Base-by-base conservation (phyloP, 2,797 vertebrate species). In the Psittacula derbiana region DNA sequence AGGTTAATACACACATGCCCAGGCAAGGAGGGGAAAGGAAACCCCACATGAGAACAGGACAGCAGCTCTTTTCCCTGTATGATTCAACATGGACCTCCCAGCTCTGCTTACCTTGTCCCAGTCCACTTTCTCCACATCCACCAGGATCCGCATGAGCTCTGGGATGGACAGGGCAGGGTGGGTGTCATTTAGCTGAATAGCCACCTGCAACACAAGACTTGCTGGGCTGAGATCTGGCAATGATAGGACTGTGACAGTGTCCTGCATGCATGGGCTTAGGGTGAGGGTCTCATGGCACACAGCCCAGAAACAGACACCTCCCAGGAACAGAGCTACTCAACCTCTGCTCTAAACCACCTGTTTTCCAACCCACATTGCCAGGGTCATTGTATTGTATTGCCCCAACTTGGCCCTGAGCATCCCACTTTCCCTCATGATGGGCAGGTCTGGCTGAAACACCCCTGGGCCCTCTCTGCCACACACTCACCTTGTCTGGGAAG, bases 161-260 rank as follows among this genome's bases (percentile, higher is more conserved):
- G 99, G 99, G 95, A 99, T 99, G 85, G 99, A 98, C 88, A 99
- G 98, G 36, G 99, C 99, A 0, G 99, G 99, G 95, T 99, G 99
- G 50, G 99, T 99, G 98, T 99, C 99, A 6, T 99, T 99, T 65
- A 99, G 98, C 96, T 99, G 99, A 94, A 99, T 99, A 86, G 99
- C 99, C 91, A 99, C 99, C 99, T 99, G 94, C 49, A 88, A 91
- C 62, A 95, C 55, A 93, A 93, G 60, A 95, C 27, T 83, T 7
- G 16, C 44, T 47, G 79, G 44, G 46, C 40, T 96, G 73, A 53
- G 62, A n/a, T 24, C 55, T 30, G 86, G 58, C 60, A 78, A 20
- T 3, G 38, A 27, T 0, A 57, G 24, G 36, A 33, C 55, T 38
- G 5, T 40, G 79, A 89, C 16, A n/a, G 28, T 5, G 43, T 28